These are phyloP conservation scores for Coryphaenoides rupestris DNA, from an alignment of 2,113 vertebrate species.

Conservation along the genomic window DNA sequence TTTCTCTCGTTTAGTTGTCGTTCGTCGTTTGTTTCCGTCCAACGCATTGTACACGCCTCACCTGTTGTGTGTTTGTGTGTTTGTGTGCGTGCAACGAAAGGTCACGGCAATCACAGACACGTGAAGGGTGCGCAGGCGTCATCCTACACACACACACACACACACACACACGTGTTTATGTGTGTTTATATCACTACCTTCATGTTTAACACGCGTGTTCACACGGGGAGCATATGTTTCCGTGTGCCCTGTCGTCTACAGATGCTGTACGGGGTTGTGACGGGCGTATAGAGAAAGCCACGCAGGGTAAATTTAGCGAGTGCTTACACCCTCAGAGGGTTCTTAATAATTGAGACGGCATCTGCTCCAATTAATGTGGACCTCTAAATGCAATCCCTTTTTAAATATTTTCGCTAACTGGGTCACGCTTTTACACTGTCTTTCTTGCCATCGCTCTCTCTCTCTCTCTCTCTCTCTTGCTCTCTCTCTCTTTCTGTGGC, in stretches of 20 bases:
- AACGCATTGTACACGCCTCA: no score
- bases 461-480: constrained; percentile 9
- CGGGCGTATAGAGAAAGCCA: constrained; percentile 63
- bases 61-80: no score
- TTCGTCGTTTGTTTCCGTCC: no score
- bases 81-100: no score
- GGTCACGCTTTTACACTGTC: constrained; percentile 63
- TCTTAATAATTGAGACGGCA: constrained; percentile 83
- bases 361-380: constrained; percentile 83
- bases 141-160: no score
- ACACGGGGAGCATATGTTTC: neutral
- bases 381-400: constrained; percentile 80
- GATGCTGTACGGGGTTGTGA: constrained; percentile 63
- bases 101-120: no score
- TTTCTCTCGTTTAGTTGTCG: no score
- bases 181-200: neutral
- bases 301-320: constrained; percentile 73
- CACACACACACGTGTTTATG: constrained; percentile 2
- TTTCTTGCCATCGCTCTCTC: constrained; percentile 47
- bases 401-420: constrained; percentile 79
- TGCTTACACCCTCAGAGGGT: constrained; percentile 71
- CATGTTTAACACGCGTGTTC: constrained; percentile 23
- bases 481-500: constrained; percentile 32
- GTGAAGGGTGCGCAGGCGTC: no score
- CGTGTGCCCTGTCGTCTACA: constrained; percentile 50